Base-by-base conservation (phyloP, 2,113 vertebrate genomes). In the Bolborhynchus lineola region DNA sequence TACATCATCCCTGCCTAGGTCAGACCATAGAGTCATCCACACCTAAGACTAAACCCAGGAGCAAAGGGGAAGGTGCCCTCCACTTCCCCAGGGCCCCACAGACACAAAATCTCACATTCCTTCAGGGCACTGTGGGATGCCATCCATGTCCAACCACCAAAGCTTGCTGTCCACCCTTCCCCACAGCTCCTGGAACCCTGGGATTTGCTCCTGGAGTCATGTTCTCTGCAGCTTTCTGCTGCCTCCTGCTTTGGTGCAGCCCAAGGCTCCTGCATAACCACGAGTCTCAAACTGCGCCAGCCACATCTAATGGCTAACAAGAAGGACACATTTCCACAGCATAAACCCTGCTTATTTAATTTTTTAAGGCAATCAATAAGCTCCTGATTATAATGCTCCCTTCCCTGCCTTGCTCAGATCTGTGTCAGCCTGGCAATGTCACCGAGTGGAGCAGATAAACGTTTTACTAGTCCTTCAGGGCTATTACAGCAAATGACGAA, bases 391-490 rank as follows among this genome's bases (percentile, higher is more conserved):
- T 47, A 85, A 35, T 19, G 50, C 46, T 85, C 75, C 33, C 20
- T 75, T 68, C 62, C 52, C 67, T 82, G 86, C 69, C 90, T 90
- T 83, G 39, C 21, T 81, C 26, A 57, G 55, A 26, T 81, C 75
- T 35, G 23, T 80, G 49, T 83, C 28, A 92, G 71, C 53, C 24
- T 55, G 50, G 24, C 49, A 95, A 96, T 17, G 7, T 90, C 89
- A 95, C 65, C 0, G 1, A 81, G 46, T 23, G 39, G 55, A 89
- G 28, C 52, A 88, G 74, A 90, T 47, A 65, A 52, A 91, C 75
- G 20, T 96, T 95, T 95, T 90, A 94, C 88, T 87, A 55, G 71
- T 75, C 93, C 90, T 95, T 82, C 81, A 91, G 91, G 91, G 89
- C 80, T 86, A 39, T 91, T 94, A 87, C 33, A 42, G 70, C 81